Base-by-base conservation (phyloP, 2,113 vertebrate genomes). In the Gopherus evgoodei region DNA sequence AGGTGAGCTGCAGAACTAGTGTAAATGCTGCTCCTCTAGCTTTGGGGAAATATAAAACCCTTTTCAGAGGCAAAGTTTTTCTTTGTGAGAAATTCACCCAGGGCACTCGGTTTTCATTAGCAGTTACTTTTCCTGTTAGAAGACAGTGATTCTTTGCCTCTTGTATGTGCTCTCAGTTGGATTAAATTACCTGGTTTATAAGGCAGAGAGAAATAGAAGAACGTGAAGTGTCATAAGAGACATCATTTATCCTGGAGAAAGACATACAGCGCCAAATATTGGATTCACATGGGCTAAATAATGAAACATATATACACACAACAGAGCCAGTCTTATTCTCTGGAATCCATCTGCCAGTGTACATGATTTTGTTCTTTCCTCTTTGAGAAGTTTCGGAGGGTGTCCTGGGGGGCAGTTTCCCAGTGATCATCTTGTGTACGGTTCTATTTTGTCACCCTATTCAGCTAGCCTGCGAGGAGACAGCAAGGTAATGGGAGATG, bases 21-120 rank as follows among this genome's bases (percentile, higher is more conserved):
- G 91, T 89, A 95, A 94, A 86, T 14, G 47, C 62, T 93, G 75
- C 93, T 96, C 93, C 89, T 97, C 95, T 87, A 91, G 57, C 90
- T 97, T 91, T 88, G 93, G 59, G 47, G 93, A 92, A 97, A 97
- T 81, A 88, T 78, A 93, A 97, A 96, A 94, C 95, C 69, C 56
- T 97, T 93, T 94, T 93, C 93, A 92, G 91, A 96, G 57, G 79
- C 76, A 86, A 87, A 90, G 80, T 38, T 93, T 88, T 83, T 90
- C 90, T 97, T 98, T 90, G 54, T 95, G 90, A 94, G 42, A 88
- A 4, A 19, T 53, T 94, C 88, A 80, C 87, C 50, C 11, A 53
- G 72, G 22, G 53, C 84, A 81, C 82, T 94, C 94, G 59, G 53
- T 90, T 97, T 97, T 91, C 90, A 95, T 96, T 96, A 97, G 85